A percentile compares a stretch with the other conserved stretches of the same genome.
Conservation (phyloP, 2,888 invertebrate species). For the Xestia xanthographa region DNA sequence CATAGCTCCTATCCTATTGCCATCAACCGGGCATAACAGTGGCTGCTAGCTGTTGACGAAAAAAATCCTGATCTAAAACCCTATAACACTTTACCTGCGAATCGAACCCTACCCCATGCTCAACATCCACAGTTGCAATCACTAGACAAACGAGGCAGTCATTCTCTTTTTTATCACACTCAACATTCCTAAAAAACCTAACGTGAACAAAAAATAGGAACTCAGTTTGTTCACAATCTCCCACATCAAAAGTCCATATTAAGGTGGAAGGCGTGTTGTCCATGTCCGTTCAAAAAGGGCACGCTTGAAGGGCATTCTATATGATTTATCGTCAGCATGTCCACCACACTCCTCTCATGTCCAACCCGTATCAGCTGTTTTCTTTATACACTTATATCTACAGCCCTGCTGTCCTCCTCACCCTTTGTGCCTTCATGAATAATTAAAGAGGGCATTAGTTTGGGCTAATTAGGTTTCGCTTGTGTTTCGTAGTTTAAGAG, state of each 20-base stretch:
- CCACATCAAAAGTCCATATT: conserved; percentile 30
- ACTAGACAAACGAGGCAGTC: no score
- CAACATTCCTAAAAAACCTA: background rate
- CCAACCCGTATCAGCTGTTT: conserved; percentile 63
- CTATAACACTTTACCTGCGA: no score
- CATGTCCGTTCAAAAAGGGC: conserved; percentile 36
- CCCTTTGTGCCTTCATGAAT: conserved; percentile 51
- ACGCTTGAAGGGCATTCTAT: conserved; percentile 54
- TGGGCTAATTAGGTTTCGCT: conserved; percentile 47
- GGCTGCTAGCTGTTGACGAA: no score
- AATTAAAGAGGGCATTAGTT: conserved; percentile 60
- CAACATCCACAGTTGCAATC: no score
- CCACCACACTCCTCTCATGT: conserved; percentile 55
- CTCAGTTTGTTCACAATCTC: conserved; percentile 15
- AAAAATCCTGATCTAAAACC: no score
- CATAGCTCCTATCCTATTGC: no score
- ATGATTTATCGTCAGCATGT: conserved; percentile 68
- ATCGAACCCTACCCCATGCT: no score
- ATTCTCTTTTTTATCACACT: no score
- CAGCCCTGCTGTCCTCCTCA: conserved; percentile 22
- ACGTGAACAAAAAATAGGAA: conserved; percentile 25
- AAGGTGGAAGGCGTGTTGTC: conserved; percentile 18
- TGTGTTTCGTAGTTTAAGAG: conserved; percentile 17
- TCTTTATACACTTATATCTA: conserved; percentile 40
- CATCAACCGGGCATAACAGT: no score